A percentile compares a stretch with the other conserved stretches of the same genome.
These are phyloP conservation scores for Ophthalmolycus amberensis DNA, from an alignment of 2,113 vertebrate genomes.

Conservation along the genomic window DNA sequence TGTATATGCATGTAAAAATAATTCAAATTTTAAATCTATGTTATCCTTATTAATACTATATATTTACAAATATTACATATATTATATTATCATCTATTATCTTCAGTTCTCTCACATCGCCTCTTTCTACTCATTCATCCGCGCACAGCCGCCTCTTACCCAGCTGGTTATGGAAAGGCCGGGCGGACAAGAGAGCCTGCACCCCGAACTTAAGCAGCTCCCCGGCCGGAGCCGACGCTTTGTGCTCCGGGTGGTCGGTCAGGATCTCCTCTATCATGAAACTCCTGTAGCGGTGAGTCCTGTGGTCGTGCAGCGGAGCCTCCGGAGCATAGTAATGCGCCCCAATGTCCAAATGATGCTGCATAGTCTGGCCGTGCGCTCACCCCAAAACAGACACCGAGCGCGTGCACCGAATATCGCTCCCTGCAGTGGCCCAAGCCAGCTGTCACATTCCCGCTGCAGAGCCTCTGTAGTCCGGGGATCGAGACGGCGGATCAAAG, in stretches of 20 bases:
- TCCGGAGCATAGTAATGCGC: slow-evolving; percentile 90
- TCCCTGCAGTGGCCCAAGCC: slow-evolving; percentile 51
- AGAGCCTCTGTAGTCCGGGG: slow-evolving; percentile 21
- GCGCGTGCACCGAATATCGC: background rate
- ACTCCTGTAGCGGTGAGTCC: slow-evolving; percentile 96
- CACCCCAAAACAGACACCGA: slow-evolving; percentile 31
- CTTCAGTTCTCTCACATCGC: background rate
- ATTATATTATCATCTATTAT: background rate
- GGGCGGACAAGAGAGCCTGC: slow-evolving; percentile 91
- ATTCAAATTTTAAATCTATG: background rate
- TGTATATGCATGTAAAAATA: background rate
- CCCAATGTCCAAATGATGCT: slow-evolving; percentile 91
- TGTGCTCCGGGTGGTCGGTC: slow-evolving; percentile 91
- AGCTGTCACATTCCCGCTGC: slow-evolving; percentile 53
- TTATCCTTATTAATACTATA: background rate
- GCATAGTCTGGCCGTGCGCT: slow-evolving; percentile 83
- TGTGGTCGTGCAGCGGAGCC: slow-evolving; percentile 86
- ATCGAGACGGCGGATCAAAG: background rate
- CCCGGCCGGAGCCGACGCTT: slow-evolving; percentile 86
- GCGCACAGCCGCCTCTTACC: slow-evolving; percentile 80
- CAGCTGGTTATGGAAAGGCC: slow-evolving; percentile 93
- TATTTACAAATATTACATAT: no score
- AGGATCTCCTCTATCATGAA: slow-evolving; percentile 99
- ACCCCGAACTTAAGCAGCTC: slow-evolving; percentile 97
- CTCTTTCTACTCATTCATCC: background rate